Conservation (phyloP, 1,140 invertebrate species). For the Diorhabda elongata region DNA sequence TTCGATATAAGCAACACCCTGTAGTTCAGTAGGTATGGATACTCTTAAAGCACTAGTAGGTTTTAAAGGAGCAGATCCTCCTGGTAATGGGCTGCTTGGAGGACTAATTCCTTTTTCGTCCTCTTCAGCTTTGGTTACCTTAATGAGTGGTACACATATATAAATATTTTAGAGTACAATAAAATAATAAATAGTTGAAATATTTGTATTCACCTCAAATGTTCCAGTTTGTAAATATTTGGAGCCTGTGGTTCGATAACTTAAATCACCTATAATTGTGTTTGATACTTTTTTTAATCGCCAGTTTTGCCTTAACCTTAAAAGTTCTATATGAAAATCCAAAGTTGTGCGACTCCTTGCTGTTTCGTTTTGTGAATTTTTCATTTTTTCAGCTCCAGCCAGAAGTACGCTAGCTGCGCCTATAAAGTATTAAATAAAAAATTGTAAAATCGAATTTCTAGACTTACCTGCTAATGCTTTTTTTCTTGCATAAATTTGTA, state of each 20-base stretch:
- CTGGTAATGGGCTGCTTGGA: slow-evolving; percentile 52
- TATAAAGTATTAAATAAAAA: slow-evolving; percentile 10
- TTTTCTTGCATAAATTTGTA: slow-evolving; percentile 88
- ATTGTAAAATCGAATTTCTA: slow-evolving; percentile 43
- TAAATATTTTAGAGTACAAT: too few species aligned
- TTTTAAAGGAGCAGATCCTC: slow-evolving; percentile 50
- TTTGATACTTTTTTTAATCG: slow-evolving; percentile 92
- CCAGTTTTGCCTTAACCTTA: slow-evolving; percentile 90
- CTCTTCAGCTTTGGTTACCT: slow-evolving; percentile 86
- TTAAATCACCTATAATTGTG: slow-evolving; percentile 92
- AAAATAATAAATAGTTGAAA: too few species aligned
- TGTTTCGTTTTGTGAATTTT: slow-evolving; percentile 73
- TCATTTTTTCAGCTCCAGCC: slow-evolving; percentile 80
- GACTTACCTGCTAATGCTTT: slow-evolving; percentile 80
- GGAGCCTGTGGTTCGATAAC: slow-evolving; percentile 89
- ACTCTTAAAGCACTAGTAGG: slow-evolving; percentile 81
- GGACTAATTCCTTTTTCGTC: slow-evolving; percentile 57
- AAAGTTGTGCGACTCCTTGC: slow-evolving; percentile 67
- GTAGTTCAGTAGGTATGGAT: slow-evolving; percentile 86
- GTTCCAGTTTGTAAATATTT: slow-evolving; percentile 90
- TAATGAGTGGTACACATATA: background rate
- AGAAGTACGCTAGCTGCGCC: slow-evolving; percentile 66
- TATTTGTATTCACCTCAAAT: slow-evolving; percentile 63
- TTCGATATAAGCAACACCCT: slow-evolving; percentile 93
- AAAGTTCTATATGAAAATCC: slow-evolving; percentile 91